Conservation (phyloP, 64 coral and sea anemone genomes). For the Hydrozoanthus tunicans region DNA sequence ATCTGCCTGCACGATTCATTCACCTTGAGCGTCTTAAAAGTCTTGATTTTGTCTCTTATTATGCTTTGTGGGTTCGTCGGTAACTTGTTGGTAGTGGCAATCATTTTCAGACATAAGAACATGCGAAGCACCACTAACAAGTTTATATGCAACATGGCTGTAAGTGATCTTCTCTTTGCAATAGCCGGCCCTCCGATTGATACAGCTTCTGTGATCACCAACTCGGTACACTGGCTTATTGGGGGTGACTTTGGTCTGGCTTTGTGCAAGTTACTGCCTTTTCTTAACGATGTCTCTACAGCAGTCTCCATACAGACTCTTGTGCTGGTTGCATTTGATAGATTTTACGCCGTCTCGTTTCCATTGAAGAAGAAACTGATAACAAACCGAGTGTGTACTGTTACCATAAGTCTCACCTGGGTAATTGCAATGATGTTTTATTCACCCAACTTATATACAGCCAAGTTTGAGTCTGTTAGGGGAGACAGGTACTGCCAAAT, state of each 20-base stretch:
- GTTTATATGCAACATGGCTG: conserved; percentile 76
- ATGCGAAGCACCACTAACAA: conserved; percentile 69
- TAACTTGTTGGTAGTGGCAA: conserved; percentile 58
- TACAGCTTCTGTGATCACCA: conserved; percentile 29
- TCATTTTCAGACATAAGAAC: conserved; percentile 56
- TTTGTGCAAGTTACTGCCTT: conserved; percentile 63
- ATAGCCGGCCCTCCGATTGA: conserved; percentile 59
- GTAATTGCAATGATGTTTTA: conserved; percentile 49
- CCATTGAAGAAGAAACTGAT: conserved; percentile 47
- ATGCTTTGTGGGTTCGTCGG: conserved; percentile 63
- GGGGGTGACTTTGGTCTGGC: conserved; percentile 48
- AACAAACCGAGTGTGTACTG: conserved; percentile 42
- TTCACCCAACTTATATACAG: conserved; percentile 66
- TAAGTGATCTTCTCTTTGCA: conserved; percentile 57
- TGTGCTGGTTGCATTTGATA: conserved; percentile 66
- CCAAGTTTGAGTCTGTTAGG: not conserved
- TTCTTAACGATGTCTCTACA: conserved; percentile 59
- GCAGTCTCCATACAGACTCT: conserved; percentile 71
- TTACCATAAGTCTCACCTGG: conserved; percentile 54
- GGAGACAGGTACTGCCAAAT: conserved; percentile 8
- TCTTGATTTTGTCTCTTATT: conserved; percentile 48
- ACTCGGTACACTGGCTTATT: conserved; percentile 39
- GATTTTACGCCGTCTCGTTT: conserved; percentile 70
- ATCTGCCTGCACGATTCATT: not conserved
- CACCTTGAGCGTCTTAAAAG: conserved; percentile 39